phyloP scores from a whole-genome alignment of 2,113 vertebrate species.

The Siphamia tubifer region DNA sequence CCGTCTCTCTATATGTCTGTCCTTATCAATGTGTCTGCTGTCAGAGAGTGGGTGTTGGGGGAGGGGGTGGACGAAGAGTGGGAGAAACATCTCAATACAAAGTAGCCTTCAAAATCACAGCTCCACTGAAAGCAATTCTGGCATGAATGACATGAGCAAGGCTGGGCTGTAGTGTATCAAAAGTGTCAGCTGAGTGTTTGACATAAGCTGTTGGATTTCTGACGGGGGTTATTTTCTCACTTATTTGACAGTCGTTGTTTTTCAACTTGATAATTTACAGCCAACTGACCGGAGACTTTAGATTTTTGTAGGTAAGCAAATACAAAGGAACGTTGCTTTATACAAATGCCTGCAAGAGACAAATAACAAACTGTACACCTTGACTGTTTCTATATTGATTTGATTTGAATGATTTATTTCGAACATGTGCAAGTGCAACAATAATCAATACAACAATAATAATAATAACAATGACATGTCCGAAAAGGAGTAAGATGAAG shows the following conservation, averaged over 20 bases:
- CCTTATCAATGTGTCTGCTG: slow-evolving; percentile 41
- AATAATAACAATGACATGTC: no score
- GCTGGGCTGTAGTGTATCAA: slow-evolving; percentile 40
- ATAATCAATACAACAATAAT: no score
- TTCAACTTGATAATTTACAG: slow-evolving; percentile 8
- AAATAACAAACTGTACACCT: not conserved
- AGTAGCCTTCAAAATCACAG: slow-evolving; percentile 43
- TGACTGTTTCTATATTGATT: not conserved
- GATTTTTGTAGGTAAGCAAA: not conserved
- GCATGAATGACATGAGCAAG: slow-evolving; percentile 20
- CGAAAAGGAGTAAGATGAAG: no score
- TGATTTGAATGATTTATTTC: no score
- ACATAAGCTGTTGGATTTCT: slow-evolving; percentile 44
- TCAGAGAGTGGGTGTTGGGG: slow-evolving; percentile 11
- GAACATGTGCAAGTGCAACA: no score
- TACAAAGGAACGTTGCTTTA: not conserved
- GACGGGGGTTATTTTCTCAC: slow-evolving; percentile 56
- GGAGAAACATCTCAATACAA: slow-evolving; percentile 59
- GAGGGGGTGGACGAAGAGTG: not conserved
- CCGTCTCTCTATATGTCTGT: slow-evolving; percentile 27
- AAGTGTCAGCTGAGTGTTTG: slow-evolving; percentile 50
- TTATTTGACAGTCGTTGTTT: slow-evolving; percentile 28
- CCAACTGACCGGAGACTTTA: not conserved
- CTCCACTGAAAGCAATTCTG: slow-evolving; percentile 41
- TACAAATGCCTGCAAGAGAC: not conserved